A percentile compares a stretch with the other conserved stretches of the same genome.
Conservation (phyloP, 2,888 invertebrate genomes). For the Xanthorhoe spadicearia region DNA sequence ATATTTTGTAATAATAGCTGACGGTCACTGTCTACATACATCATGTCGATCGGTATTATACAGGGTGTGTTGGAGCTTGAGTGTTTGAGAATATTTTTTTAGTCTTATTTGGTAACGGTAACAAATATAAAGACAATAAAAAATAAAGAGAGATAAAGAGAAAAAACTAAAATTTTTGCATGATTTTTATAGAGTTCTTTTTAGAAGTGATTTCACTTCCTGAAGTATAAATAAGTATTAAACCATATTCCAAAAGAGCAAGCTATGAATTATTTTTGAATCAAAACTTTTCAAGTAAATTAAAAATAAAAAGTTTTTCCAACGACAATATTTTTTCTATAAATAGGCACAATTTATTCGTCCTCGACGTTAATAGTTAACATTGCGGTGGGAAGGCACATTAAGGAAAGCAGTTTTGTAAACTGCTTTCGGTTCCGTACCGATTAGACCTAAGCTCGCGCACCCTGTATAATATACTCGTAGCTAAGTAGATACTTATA, state of each 20-base stretch:
- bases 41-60: slow-evolving; percentile 3
- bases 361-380: not conserved
- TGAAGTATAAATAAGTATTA: no score
- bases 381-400: slow-evolving; percentile 1
- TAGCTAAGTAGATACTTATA: slow-evolving; percentile 25
- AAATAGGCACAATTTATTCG: slow-evolving; percentile 2
- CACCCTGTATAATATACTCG: slow-evolving; percentile 12
- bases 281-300: not conserved
- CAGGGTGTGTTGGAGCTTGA: slow-evolving; percentile 9
- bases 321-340: not conserved
- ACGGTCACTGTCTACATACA: slow-evolving; percentile 17
- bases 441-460: not conserved
- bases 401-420: slow-evolving; percentile 2
- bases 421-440: slow-evolving; percentile 4
- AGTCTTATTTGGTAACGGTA: no score
- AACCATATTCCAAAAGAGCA: no score
- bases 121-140: no score
- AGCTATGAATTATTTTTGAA: no score
- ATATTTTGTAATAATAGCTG: slow-evolving; percentile 31
- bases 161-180: no score
- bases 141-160: no score
- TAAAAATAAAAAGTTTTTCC: not conserved
- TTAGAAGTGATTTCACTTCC: no score
- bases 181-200: no score
- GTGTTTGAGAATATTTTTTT: not conserved